phyloP scores from a whole-genome alignment of 2,888 invertebrate genomes.

The Idaea straminata region DNA sequence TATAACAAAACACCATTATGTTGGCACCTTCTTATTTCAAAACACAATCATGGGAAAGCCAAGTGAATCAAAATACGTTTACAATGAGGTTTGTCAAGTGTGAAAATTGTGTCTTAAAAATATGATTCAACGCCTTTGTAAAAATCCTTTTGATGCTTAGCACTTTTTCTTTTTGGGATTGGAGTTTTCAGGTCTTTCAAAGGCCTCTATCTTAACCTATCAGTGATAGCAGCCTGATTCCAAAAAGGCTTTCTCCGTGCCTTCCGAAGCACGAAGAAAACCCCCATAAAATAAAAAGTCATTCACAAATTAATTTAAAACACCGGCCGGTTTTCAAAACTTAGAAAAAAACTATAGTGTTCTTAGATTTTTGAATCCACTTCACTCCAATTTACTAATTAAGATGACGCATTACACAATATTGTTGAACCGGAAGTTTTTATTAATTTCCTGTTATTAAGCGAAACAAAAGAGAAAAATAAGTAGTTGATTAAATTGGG shows the following conservation, averaged over 20 bases:
- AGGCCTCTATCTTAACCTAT: too few relatives aligned
- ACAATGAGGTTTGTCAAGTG: constrained; percentile 5
- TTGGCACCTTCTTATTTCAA: constrained; percentile 31
- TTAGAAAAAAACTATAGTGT: too few relatives aligned
- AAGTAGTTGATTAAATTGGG: not conserved
- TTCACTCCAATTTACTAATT: too few relatives aligned
- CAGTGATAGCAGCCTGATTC: too few relatives aligned
- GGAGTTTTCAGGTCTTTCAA: too few relatives aligned
- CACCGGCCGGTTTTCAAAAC: too few relatives aligned
- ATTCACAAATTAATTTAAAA: too few relatives aligned
- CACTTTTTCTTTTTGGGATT: not conserved
- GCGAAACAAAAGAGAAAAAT: not conserved
- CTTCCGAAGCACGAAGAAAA: too few relatives aligned
- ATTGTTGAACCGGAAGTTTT: not conserved
- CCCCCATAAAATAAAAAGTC: too few relatives aligned
- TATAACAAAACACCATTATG: constrained; percentile 75
- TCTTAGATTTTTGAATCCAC: too few relatives aligned
- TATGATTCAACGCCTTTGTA: not conserved
- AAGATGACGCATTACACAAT: not conserved
- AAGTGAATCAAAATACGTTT: not conserved
- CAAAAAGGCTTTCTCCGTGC: too few relatives aligned
- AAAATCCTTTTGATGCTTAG: too few relatives aligned
- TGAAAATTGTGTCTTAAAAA: not conserved
- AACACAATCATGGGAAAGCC: constrained; percentile 33
- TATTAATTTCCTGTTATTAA: not conserved